Evolutionary conservation across 2,888 invertebrate genomes (phyloP), one percentile per base, ranked within the genome.

Genomic region (Melieria picta): DNA sequence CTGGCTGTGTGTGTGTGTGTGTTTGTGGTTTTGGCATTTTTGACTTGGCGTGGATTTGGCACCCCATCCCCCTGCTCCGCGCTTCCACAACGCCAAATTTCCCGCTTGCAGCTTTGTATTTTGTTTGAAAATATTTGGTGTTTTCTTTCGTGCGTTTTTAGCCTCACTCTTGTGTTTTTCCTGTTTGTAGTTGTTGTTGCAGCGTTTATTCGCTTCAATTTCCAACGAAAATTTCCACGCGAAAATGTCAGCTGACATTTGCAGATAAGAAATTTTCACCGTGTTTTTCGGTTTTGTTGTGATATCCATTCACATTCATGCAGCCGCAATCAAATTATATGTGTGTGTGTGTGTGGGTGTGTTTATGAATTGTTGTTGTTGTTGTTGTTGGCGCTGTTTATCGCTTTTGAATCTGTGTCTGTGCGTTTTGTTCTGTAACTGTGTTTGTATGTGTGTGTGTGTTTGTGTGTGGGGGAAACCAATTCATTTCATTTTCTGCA

Each of bases 241-340:
- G 47, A 61, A 72, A 74, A 72, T 75, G 73, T 73, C 75, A 75
- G 75, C 75, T 73, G 75, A 75, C 75, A 73, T 61, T 67, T 47
- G 69, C 75, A 75, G 73, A 73, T 73, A 73, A 71, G 69, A 45
- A 67, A 69, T 60, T 64, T 70, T 65, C 60, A 65, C 55, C 65
- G 64, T 70, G 70, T 64, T 70, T 43, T 61, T 69, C 55, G 60
- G 52, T 62, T 46, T 62, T 52, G 55, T 55, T 61, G 52, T 50
- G 58, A 43, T 58, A 50, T 66, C 46, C 50, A 16, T 30, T 30
- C 30, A 30, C 30, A 30, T 30, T 30, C 30, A 30, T 30, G 30
- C 3, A 30, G 30, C 30, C 30, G 30, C 30, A 30, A 30, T 30
- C 30, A 30, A 30, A 30, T 6, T 52, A 7, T 4, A 52, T 52